Evolutionary conservation across 1,140 invertebrate species (phyloP).

Genomic region (Dinoponera quadriceps): DNA sequence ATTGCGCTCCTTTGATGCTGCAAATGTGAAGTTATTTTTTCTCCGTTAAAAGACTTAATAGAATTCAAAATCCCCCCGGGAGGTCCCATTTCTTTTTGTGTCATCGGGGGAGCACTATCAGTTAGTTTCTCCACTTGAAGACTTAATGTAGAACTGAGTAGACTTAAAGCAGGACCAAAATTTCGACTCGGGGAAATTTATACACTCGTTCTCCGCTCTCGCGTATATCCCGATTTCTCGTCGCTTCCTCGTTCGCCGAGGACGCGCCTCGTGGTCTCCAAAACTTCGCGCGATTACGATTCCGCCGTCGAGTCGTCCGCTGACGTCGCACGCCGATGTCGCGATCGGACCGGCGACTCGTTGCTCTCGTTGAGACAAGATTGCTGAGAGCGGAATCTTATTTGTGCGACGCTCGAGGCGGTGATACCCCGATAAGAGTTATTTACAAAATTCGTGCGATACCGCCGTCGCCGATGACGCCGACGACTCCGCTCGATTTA

Average conservation of each 20-base stretch:
- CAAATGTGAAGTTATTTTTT: too few species aligned
- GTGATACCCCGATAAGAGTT: slow-evolving; percentile 5
- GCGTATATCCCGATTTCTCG: neutral
- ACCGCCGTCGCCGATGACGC: neutral
- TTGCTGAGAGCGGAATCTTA: slow-evolving; percentile 37
- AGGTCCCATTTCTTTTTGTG: too few species aligned
- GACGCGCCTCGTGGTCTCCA: neutral
- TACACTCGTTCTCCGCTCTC: neutral
- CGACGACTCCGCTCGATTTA: slow-evolving; percentile 15
- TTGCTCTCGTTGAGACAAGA: slow-evolving; percentile 13
- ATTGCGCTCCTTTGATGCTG: too few species aligned
- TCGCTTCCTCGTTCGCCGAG: neutral
- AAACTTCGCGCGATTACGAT: slow-evolving; percentile 16
- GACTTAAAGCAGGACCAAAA: too few species aligned
- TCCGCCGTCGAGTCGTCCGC: neutral
- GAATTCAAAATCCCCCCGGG: too few species aligned
- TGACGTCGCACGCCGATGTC: neutral
- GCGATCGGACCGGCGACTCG: slow-evolving; percentile 29
- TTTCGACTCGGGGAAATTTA: too few species aligned
- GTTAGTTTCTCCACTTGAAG: too few species aligned
- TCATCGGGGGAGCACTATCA: too few species aligned
- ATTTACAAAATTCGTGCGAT: slow-evolving; percentile 29
- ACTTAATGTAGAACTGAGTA: too few species aligned
- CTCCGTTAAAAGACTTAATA: too few species aligned
- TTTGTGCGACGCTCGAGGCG: slow-evolving; percentile 1